Conservation (phyloP, 2,113 vertebrate species). For the Trinectes maculatus region DNA sequence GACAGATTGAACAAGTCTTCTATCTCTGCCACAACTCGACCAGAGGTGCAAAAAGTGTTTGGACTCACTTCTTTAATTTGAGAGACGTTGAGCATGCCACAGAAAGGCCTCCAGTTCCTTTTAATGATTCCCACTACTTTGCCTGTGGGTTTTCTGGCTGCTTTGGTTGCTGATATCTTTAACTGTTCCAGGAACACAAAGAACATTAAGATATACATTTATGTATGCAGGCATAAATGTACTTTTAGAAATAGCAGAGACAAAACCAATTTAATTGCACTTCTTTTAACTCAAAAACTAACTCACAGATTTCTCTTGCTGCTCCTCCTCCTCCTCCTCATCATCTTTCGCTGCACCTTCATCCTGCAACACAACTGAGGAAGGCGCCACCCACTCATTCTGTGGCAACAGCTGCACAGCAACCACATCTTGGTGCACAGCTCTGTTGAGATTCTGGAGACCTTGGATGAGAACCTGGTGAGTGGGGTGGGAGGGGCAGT, state of each 20-base stretch:
- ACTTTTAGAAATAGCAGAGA: no score
- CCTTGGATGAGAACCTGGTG: constrained; percentile 94
- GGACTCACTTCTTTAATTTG: constrained; percentile 91
- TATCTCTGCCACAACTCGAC: no score
- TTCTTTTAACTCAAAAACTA: neutral
- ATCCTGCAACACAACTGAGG: constrained; percentile 92
- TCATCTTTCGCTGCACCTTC: constrained; percentile 89
- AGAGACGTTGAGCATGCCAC: constrained; percentile 94
- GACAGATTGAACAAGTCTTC: neutral
- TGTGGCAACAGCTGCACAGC: constrained; percentile 89
- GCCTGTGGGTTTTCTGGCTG: constrained; percentile 87
- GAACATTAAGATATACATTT: neutral
- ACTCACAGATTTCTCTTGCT: constrained; percentile 72
- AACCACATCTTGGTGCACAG: constrained; percentile 93
- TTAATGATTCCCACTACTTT: constrained; percentile 95
- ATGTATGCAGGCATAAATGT: no score
- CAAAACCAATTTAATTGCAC: neutral
- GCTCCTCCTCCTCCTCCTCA: constrained; percentile 83
- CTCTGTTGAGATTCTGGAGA: constrained; percentile 92
- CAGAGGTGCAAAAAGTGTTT: no score
- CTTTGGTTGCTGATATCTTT: constrained; percentile 73
- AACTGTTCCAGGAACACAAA: constrained; percentile 74
- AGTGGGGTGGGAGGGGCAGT: no score
- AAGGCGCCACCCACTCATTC: constrained; percentile 88
- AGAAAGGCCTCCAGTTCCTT: constrained; percentile 94